Conservation (phyloP, 35 echinoderm and acorn worm genomes). For the Anneissia japonica region DNA sequence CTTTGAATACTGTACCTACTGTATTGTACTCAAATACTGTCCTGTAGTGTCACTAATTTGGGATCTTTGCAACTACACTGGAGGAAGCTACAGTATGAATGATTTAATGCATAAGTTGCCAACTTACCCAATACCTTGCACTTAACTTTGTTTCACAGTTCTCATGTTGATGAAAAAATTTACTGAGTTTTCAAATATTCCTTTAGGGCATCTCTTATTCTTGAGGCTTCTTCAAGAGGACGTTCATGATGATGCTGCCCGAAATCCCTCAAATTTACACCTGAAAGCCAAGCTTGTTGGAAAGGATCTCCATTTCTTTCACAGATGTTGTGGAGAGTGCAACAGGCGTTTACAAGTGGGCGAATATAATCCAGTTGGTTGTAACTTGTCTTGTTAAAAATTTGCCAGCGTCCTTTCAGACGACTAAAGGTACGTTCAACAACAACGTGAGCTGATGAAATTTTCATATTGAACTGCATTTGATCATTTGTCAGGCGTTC, state of each 20-base stretch:
- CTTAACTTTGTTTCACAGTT: too few relatives aligned
- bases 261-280: background rate
- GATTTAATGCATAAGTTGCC: too few relatives aligned
- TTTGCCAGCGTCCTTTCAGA: conserved; percentile 8
- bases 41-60: too few relatives aligned
- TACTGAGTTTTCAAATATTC: background rate
- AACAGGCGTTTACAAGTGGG: conserved; percentile 10
- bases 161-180: background rate
- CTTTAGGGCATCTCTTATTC: background rate
- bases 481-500: background rate
- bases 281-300: background rate
- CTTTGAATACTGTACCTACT: too few relatives aligned
- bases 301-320: conserved; percentile 2
- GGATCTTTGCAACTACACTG: too few relatives aligned
- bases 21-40: too few relatives aligned
- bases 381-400: conserved; percentile 10
- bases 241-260: background rate
- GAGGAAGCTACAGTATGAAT: too few relatives aligned
- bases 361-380: background rate
- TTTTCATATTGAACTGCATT: background rate
- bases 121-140: too few relatives aligned
- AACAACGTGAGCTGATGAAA: background rate
- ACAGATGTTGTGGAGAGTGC: conserved; percentile 25
- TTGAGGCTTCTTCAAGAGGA: background rate
- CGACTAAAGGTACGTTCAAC: conserved; percentile 11